Base-by-base conservation (phyloP, 2,797 vertebrate genomes). In the Clarias laeviceps region DNA sequence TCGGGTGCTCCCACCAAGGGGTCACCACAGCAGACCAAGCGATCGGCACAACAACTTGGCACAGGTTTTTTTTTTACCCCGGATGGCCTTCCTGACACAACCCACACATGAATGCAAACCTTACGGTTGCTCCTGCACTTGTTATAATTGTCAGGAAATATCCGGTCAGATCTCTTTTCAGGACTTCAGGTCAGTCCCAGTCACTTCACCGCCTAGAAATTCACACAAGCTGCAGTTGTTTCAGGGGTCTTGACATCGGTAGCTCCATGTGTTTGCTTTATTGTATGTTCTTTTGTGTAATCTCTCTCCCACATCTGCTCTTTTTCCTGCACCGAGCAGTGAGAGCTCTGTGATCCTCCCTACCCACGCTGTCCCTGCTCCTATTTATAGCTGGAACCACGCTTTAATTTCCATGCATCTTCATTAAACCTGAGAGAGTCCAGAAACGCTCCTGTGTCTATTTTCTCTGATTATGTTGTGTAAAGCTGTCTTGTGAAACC, bases 331-430 rank as follows among this genome's bases (percentile, higher is more conserved):
- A 62, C 59, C 7, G 14, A 50, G 69, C 59, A 18, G 64, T 76
- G 78, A 15, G 84, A 87, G 69, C 70, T 79, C 62, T 87, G 57
- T 87, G 82, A 84, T 88, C 80, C 76, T 74, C 61, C 82, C 86
- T 84, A 57, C 69, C 81, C 57, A 77, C 64, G 72, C 76, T 74
- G 80, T 86, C 84, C 68, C 88, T 86, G 72, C 74, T 61, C 68
- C 86, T 90, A 89, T 90, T 90, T 90, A 90, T 86, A 89, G 88
- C 65, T n/a, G 50, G 80, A 86, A 84, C 62, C 79, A 87, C 83
- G 61, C 86, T 80, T 83, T 76, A 87, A 86, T 84, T 86, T 82
- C 73, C 54, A 84, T 82, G 59, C 29, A 18, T 82, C 69, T 86
- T 84, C 74, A 62, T 88, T 88, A 84, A 86, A 86, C n/a, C 22